phyloP scores from a whole-genome alignment of 1,140 invertebrate genomes.

The Portunus trituberculatus region DNA sequence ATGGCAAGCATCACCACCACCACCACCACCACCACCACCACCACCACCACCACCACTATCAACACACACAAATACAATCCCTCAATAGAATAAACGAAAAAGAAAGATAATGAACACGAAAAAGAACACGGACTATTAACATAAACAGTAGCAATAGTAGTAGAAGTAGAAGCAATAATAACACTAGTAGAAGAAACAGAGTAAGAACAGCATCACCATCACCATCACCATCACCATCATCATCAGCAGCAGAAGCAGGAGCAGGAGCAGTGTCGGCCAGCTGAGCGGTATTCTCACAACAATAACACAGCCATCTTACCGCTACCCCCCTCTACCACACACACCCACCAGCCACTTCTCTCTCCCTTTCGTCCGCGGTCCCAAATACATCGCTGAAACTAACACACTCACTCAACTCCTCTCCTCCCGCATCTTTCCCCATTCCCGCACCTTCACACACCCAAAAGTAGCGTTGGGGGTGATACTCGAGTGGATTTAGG shows the following conservation, averaged over 20 bases:
- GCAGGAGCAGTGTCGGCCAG: slow-evolving; percentile 46
- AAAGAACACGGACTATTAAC: too few species aligned
- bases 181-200: not conserved
- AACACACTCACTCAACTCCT: not conserved
- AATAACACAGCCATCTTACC: slow-evolving; percentile 67
- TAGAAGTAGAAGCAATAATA: not conserved
- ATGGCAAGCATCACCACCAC: too few species aligned
- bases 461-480: not conserved
- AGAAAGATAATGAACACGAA: not conserved
- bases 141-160: not conserved
- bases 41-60: too few species aligned
- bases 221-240: slow-evolving; percentile 23
- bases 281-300: slow-evolving; percentile 69
- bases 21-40: too few species aligned
- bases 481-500: not conserved
- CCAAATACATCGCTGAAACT: slow-evolving; percentile 10
- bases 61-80: not conserved
- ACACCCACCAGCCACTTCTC: not conserved
- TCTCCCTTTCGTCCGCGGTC: not conserved
- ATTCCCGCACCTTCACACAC: not conserved
- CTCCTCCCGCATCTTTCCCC: not conserved
- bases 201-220: slow-evolving; percentile 48
- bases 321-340: slow-evolving; percentile 26
- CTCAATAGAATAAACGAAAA: not conserved
- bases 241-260: not conserved